Base-by-base conservation (phyloP, 2,888 invertebrate species). In the Clitarchus hookeri region DNA sequence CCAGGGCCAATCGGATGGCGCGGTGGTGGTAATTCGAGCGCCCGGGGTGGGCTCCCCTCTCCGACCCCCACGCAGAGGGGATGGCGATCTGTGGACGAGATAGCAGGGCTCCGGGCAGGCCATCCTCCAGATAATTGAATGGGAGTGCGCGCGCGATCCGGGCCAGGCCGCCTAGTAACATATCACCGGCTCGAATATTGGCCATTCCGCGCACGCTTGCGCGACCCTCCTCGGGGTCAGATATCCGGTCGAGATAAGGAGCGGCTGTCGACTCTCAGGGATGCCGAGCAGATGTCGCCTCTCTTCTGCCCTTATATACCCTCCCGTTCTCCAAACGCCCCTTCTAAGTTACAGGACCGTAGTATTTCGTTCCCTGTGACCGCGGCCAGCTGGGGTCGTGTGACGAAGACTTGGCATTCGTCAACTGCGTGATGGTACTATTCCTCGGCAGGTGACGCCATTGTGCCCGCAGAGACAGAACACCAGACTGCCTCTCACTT, bases 141-240 rank as follows among this genome's bases (percentile, higher is more conserved):
- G 65, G 65, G 65, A 65, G 65, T 65, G 65, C 65, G 65, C 19
- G 65, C 19, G 19, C 11, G 0, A 65, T 65, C 65, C 65, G 3
- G 48, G 48, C 12, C 65, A 11, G n/a, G 65, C 65, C 65, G 65
- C 65, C 13, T 65, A n/a, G 65, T 65, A 65, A 65, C 65, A 65
- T 65, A 65, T 65, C 65, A n/a, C 65, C 65, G n/a, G 65, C 8
- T 19, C 65, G 65, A 65, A 65, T 65, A 65, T 65, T 65, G 65
- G 65, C 65, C 65, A 65, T 65, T 65, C 86, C 16, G 83, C 84
- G 23, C 44, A 78, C 44, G 44, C 86, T 36, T n/a, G 84, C 84
- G 19, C 44, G 36, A 26, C 65, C 78, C 25, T 16, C 16, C 44
- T 27, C 11, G 65, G 65, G 65, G 65, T 65, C 65, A 65, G 65